These are phyloP conservation scores for Tychaedon coryphoeus DNA, from an alignment of 2,113 vertebrate genomes.

Conservation along the genomic window DNA sequence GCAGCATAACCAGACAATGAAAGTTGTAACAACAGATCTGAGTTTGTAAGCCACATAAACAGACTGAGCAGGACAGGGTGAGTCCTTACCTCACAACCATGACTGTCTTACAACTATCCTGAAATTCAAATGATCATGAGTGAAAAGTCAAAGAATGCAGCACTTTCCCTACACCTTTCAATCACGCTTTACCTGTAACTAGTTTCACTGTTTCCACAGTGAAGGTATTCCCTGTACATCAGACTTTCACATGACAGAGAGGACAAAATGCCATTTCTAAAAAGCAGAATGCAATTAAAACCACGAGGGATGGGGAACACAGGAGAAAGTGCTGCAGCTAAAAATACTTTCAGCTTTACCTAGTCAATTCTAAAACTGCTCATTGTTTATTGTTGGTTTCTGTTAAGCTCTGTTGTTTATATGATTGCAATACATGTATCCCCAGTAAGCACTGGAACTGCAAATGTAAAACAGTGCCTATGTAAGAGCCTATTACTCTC, in stretches of 20 bases:
- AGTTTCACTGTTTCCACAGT: background rate
- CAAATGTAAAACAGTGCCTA: background rate
- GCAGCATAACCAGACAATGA: background rate
- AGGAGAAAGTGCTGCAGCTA: background rate
- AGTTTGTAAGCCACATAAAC: background rate
- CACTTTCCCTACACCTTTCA: background rate
- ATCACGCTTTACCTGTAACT: background rate
- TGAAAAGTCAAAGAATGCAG: background rate
- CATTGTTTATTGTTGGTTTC: background rate
- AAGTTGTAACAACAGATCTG: background rate
- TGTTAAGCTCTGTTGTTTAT: conserved; percentile 15
- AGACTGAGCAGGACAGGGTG: background rate
- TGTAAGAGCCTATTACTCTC: background rate
- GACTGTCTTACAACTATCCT: background rate
- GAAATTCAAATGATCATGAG: background rate
- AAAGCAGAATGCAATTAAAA: conserved; percentile 24
- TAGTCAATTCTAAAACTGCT: conserved; percentile 9
- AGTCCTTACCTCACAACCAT: background rate
- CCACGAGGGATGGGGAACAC: background rate
- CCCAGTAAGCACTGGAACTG: background rate
- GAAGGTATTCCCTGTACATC: background rate
- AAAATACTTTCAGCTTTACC: conserved; percentile 30
- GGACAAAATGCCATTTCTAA: background rate
- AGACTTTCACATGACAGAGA: background rate
- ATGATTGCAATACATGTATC: background rate